A percentile compares a stretch with the other conserved stretches of the same genome.
phyloP scores from a whole-genome alignment of 2,113 vertebrate genomes.

The Clarias batrachus region DNA sequence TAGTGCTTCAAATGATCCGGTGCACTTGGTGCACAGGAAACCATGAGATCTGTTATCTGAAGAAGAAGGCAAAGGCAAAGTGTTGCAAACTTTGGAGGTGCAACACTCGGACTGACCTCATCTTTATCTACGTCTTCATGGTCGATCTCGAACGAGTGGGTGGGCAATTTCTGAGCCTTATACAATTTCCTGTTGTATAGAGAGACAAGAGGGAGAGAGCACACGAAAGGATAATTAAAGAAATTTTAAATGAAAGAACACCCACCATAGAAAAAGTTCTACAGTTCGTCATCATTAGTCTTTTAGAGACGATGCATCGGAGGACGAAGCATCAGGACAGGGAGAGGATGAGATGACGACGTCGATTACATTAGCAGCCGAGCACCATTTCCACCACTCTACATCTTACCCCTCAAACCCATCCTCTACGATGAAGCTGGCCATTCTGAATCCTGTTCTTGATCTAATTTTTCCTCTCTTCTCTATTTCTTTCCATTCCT shows the following conservation, averaged over 20 bases:
- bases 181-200: constrained; percentile 77
- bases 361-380: constrained; percentile 33
- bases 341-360: background rate
- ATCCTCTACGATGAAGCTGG: background rate
- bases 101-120: constrained; percentile 79
- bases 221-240: constrained; percentile 4
- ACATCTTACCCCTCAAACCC: background rate
- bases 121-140: constrained; percentile 96
- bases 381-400: constrained; percentile 18
- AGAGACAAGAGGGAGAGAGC: constrained; percentile 1
- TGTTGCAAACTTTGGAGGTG: background rate
- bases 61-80: background rate
- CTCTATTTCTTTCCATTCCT: constrained; percentile 7
- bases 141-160: constrained; percentile 96
- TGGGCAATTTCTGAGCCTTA: constrained; percentile 89
- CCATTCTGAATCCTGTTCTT: constrained; percentile 9
- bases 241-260: constrained; percentile 29
- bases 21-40: background rate
- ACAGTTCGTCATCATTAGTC: constrained; percentile 13
- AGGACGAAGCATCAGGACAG: background rate
- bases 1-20: background rate
- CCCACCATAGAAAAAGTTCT: constrained; percentile 5
- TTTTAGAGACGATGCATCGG: background rate
- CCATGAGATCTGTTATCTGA: constrained; percentile 17
- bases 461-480: constrained; percentile 22